These are phyloP conservation scores for Drosophila leontia DNA, from an alignment of 1,140 invertebrate species.

Conservation along the genomic window DNA sequence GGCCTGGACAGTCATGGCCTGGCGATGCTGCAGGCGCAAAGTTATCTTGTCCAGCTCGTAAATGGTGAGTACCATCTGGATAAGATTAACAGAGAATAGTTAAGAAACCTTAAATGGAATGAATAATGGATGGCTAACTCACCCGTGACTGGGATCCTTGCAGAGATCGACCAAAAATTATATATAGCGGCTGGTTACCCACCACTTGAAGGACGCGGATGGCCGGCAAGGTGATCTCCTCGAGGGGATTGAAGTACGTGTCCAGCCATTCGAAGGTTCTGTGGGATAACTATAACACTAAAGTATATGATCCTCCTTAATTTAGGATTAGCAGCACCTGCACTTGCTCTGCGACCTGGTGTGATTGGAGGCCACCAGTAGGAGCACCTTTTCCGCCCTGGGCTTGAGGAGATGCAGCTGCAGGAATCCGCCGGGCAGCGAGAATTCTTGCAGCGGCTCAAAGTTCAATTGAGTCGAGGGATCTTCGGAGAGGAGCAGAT, in stretches of 20 bases:
- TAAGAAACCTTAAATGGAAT: too few species aligned
- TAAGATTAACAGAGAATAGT: neutral
- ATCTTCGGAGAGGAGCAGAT: slow-evolving; percentile 32
- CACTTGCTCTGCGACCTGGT: slow-evolving; percentile 53
- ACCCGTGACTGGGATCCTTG: slow-evolving; percentile 61
- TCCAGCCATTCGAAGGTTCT: slow-evolving; percentile 80
- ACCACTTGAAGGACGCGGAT: slow-evolving; percentile 61
- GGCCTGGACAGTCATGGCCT: slow-evolving; percentile 64
- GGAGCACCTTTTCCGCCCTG: slow-evolving; percentile 54
- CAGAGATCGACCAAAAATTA: slow-evolving; percentile 59
- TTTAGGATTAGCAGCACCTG: slow-evolving; percentile 30
- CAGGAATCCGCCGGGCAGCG: slow-evolving; percentile 48
- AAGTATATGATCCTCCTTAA: neutral
- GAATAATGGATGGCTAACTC: neutral
- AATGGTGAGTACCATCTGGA: slow-evolving; percentile 61
- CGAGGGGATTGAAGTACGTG: slow-evolving; percentile 73
- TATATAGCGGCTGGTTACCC: slow-evolving; percentile 55
- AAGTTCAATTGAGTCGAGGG: slow-evolving; percentile 31
- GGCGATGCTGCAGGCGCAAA: slow-evolving; percentile 47
- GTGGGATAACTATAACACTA: neutral
- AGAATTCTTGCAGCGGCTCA: slow-evolving; percentile 73
- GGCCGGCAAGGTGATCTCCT: slow-evolving; percentile 64
- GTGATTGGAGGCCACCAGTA: slow-evolving; percentile 58
- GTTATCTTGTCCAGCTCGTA: slow-evolving; percentile 48
- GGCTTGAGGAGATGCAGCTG: slow-evolving; percentile 65